Conservation (phyloP, 30 jellyfish, hydroid and myxozoan species). For the Hydractinia echinata region DNA sequence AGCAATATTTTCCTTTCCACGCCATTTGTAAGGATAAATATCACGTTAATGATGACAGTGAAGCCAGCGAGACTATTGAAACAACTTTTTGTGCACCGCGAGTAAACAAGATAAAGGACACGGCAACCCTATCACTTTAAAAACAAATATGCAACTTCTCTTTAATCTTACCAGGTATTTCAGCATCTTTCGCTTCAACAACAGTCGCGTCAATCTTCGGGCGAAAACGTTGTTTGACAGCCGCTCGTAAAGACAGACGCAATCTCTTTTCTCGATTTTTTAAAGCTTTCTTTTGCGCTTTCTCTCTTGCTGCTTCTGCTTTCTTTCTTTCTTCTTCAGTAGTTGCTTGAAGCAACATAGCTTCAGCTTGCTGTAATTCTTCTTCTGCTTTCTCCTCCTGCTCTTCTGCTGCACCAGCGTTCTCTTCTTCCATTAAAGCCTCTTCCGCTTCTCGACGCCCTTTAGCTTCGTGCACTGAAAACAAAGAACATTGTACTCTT, state of each 20-base stretch:
- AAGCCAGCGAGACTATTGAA: too few relatives aligned
- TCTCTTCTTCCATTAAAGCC: constrained; percentile 24
- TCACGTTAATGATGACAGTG: too few relatives aligned
- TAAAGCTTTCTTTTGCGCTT: constrained; percentile 66
- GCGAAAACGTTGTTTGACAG: constrained; percentile 49
- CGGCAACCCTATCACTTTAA: too few relatives aligned
- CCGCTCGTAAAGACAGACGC: constrained; percentile 60
- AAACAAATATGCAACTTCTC: too few relatives aligned
- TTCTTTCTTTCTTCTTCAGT: constrained; percentile 42
- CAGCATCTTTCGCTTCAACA: constrained; percentile 73
- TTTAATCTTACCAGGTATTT: constrained; percentile 52
- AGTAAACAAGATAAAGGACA: too few relatives aligned
- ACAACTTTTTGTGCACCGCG: too few relatives aligned
- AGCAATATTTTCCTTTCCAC: too few relatives aligned
- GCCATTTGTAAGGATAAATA: too few relatives aligned
- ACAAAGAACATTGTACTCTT: neutral
- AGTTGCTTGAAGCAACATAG: constrained; percentile 46
- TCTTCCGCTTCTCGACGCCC: constrained; percentile 37
- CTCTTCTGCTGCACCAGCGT: constrained; percentile 57
- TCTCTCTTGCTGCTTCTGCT: constrained; percentile 47
- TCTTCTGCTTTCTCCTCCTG: constrained; percentile 74
- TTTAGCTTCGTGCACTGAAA: constrained; percentile 24
- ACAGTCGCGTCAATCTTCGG: constrained; percentile 50
- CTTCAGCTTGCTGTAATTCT: constrained; percentile 58
- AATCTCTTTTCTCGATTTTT: constrained; percentile 63